Conservation (phyloP, 37 sponge, comb jelly and placozoan genomes). For the Crambe crambe region DNA sequence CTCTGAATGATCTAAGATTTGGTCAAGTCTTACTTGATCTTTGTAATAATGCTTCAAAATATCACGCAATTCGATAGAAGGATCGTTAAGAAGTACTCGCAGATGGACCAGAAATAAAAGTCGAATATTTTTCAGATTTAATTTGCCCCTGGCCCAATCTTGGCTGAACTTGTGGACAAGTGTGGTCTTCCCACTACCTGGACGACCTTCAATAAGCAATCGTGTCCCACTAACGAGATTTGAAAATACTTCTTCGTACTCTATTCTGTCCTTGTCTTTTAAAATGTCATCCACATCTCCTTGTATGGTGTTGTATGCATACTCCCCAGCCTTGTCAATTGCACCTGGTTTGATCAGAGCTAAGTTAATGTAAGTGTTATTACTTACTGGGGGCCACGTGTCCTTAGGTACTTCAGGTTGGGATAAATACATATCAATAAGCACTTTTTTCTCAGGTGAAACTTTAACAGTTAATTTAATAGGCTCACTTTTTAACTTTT, state of each 20-base stretch:
- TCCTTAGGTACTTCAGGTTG: slow-evolving; percentile 21
- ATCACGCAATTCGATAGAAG: neutral
- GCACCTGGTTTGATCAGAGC: slow-evolving; percentile 22
- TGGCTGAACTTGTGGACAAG: slow-evolving; percentile 20
- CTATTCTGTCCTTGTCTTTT: neutral
- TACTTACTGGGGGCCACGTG: slow-evolving; percentile 9
- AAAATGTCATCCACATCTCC: slow-evolving; percentile 27
- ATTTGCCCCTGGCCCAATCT: slow-evolving; percentile 40
- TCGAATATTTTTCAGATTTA: neutral
- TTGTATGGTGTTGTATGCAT: neutral
- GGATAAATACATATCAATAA: neutral
- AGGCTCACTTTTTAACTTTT: too few species aligned
- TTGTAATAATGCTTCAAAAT: neutral
- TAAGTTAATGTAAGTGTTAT: slow-evolving; percentile 12
- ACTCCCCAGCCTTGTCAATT: neutral
- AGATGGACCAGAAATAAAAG: slow-evolving; percentile 3
- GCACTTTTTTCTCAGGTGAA: neutral
- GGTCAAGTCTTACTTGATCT: neutral
- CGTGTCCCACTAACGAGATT: neutral
- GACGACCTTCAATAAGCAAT: slow-evolving; percentile 35
- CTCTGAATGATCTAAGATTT: too few species aligned
- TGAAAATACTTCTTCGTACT: slow-evolving; percentile 14
- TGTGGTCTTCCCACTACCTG: slow-evolving; percentile 42
- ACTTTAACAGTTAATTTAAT: neutral
- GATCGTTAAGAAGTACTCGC: neutral